Evolutionary conservation across 2,113 vertebrate species (phyloP).

Genomic region (Psophia crepitans): DNA sequence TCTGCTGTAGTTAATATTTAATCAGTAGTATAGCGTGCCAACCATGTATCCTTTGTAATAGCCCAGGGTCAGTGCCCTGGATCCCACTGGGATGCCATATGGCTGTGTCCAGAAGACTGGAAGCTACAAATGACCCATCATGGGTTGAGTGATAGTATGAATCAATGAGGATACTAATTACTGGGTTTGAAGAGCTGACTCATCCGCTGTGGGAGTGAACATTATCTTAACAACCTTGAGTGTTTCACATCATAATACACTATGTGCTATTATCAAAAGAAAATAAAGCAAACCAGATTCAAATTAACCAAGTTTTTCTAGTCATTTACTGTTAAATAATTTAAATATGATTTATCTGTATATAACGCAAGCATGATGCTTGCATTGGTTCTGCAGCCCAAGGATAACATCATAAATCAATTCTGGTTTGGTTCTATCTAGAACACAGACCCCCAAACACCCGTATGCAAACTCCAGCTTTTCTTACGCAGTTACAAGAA

Average conservation of each 20-base stretch:
- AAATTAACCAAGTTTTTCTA: neutral
- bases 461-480: neutral
- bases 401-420: neutral
- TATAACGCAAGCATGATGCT: neutral
- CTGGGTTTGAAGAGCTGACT: slow-evolving; percentile 18
- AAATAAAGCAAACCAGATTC: neutral
- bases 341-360: neutral
- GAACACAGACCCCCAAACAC: neutral
- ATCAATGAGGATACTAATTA: slow-evolving; percentile 48
- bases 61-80: neutral
- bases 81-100: slow-evolving; percentile 30
- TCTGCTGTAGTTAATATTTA: slow-evolving; percentile 62
- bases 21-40: neutral
- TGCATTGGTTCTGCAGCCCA: neutral
- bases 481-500: neutral
- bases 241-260: neutral
- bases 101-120: slow-evolving; percentile 21
- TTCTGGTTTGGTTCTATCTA: neutral
- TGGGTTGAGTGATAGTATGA: neutral
- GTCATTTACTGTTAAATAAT: neutral
- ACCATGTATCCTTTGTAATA: slow-evolving; percentile 38
- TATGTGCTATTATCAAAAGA: neutral
- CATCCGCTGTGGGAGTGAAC: neutral
- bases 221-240: slow-evolving; percentile 35
- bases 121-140: slow-evolving; percentile 27